Conservation (phyloP, 2,797 vertebrate genomes). For the Amphiprion clarkii region DNA sequence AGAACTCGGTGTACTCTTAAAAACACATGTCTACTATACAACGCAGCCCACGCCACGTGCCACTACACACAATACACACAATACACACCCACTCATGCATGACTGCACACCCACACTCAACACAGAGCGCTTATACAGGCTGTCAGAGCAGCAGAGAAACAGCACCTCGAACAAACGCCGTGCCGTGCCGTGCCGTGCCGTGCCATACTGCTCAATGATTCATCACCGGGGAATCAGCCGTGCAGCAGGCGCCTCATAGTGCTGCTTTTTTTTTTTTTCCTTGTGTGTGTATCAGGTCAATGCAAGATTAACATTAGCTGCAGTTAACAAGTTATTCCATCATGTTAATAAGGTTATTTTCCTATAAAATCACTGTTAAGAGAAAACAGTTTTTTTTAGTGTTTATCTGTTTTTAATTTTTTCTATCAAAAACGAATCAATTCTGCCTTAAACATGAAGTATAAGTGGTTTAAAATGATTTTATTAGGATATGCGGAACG, state of each 20-base stretch:
- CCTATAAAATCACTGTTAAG: too few species aligned
- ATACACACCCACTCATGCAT: constrained; percentile 11
- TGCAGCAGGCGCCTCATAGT: constrained; percentile 61
- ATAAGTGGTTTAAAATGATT: too few species aligned
- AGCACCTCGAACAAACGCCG: constrained; percentile 64
- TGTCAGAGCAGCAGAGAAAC: constrained; percentile 58
- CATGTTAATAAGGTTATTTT: too few species aligned
- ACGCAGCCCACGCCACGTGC: constrained; percentile 7
- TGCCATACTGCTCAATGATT: constrained; percentile 73
- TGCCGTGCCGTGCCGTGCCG: constrained; percentile 29
- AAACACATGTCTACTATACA: constrained; percentile 11
- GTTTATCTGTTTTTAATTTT: too few species aligned
- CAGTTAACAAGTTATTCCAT: too few species aligned
- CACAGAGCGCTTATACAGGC: constrained; percentile 39
- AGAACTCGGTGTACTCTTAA: constrained; percentile 4
- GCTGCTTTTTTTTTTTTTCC: constrained; percentile 1
- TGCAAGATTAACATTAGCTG: too few species aligned
- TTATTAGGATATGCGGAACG: too few species aligned
- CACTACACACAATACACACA: constrained; percentile 25
- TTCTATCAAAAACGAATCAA: too few species aligned
- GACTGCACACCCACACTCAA: constrained; percentile 1
- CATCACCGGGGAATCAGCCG: constrained; percentile 70
- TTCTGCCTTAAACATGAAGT: too few species aligned
- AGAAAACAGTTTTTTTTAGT: too few species aligned
- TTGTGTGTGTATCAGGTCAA: constrained; percentile 21